A percentile compares a stretch with the other conserved stretches of the same genome.
Evolutionary conservation across 2,113 vertebrate genomes (phyloP).

Genomic region (Romanogobio albipinnatus): DNA sequence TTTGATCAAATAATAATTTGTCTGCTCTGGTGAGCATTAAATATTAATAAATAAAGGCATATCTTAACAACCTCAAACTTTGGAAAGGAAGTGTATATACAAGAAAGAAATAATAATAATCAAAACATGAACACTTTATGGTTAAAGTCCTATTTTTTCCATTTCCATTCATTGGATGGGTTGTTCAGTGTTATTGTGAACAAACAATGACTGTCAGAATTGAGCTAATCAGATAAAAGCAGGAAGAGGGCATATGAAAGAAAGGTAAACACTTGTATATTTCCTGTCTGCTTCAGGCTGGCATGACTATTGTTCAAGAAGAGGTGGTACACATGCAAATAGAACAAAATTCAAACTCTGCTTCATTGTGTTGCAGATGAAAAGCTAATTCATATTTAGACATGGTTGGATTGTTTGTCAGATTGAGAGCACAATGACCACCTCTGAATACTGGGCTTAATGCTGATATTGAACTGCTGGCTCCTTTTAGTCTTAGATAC

Average conservation of each 20-base stretch:
- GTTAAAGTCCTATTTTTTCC: background rate
- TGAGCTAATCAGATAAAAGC: conserved; percentile 64
- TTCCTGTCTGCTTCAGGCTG: conserved; percentile 56
- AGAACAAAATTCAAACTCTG: background rate
- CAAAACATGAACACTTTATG: too few species aligned
- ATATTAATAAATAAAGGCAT: too few species aligned
- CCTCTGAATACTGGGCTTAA: background rate
- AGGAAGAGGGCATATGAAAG: conserved; percentile 66
- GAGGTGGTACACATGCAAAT: conserved; percentile 40
- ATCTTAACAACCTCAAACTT: too few species aligned
- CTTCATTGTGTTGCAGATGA: conserved; percentile 34
- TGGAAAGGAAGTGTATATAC: too few species aligned
- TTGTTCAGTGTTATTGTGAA: conserved; percentile 61
- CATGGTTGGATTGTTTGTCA: conserved; percentile 2
- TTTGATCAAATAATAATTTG: too few species aligned
- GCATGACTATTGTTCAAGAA: conserved; percentile 64
- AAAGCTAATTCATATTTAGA: conserved; percentile 33
- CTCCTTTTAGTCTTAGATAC: background rate
- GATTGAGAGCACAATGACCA: background rate
- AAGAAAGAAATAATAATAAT: too few species aligned
- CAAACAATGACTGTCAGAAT: conserved; percentile 69
- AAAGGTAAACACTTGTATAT: conserved; percentile 63
- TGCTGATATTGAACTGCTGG: background rate
- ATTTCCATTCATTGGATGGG: background rate
- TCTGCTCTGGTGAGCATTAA: too few species aligned